phyloP scores from a whole-genome alignment of 2,888 invertebrate genomes.

The Aporophyla nigra region DNA sequence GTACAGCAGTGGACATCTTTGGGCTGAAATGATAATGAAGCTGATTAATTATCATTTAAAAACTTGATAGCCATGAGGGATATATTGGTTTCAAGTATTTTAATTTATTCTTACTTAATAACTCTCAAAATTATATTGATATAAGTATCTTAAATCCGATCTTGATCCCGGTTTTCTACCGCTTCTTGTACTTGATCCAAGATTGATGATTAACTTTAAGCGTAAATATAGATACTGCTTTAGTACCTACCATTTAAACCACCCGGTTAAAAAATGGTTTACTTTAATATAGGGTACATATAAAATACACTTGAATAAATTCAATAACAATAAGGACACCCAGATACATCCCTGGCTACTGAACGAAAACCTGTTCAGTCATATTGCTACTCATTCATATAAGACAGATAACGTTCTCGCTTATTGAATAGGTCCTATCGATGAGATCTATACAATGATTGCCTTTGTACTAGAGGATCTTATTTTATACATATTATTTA shows the following conservation, averaged over 20 bases:
- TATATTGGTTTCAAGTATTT: no score
- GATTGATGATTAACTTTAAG: background rate
- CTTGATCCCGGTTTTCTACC: background rate
- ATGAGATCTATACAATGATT: slow-evolving; percentile 53
- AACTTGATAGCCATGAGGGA: background rate
- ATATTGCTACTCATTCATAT: slow-evolving; percentile 73
- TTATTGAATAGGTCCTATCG: slow-evolving; percentile 78
- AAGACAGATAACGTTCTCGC: slow-evolving; percentile 74
- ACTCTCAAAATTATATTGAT: no score
- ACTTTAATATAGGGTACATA: background rate
- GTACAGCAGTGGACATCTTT: no score
- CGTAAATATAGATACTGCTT: background rate
- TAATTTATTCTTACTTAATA: no score
- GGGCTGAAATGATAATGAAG: no score
- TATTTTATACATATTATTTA: background rate
- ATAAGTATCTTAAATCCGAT: background rate
- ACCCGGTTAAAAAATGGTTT: no score
- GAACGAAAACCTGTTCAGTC: slow-evolving; percentile 72
- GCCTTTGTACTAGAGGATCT: slow-evolving; percentile 1
- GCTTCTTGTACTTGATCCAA: background rate
- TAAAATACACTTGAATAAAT: background rate
- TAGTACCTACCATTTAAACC: background rate
- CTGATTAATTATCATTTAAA: background rate
- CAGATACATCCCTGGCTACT: slow-evolving; percentile 61
- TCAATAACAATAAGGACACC: background rate